Evolutionary conservation across 2,888 invertebrate genomes (phyloP), one percentile per base, ranked within the genome.

Genomic region (Philereme vetulata): DNA sequence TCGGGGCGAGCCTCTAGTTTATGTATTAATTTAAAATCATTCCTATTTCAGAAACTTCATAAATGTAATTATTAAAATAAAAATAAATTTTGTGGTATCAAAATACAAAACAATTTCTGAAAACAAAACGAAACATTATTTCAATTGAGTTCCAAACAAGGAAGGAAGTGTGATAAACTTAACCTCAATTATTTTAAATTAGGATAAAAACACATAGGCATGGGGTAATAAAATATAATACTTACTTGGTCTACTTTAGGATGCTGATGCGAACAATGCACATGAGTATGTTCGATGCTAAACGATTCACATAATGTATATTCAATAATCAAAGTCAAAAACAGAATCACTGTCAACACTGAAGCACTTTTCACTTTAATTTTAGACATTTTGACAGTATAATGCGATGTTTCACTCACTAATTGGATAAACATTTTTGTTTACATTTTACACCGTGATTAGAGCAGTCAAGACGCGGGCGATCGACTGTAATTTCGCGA

Each of bases 191-290:
- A 6, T 4, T 38, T 42, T 43, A 33, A 32, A 38, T 38, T 56
- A 55, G 38, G 51, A 55, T 21, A 59, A 50, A 56, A 7, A n/a
- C 8, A 43, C 21, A 21, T 48, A 35, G 48, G 55, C 40, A 43
- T 51, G 47, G 50, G 54, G 10, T 53, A 51, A 40, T 50, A 38
- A n/a, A 51, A 51, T 52, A 67, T 46, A 60, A 64, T 72, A 88
- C 93, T 93, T 79, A 95, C 95, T 93, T 95, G 94, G 77, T 95
- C 93, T 57, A 93, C 93, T 76, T 93, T 94, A 3, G 95, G 95
- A 82, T 95, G 95, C 65, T 93, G 90, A 72, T 95, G 95, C 51
- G 89, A 93, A 82, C 95, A 95, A 70, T 93, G 93, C 4, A 81
- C 80, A 76, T 87, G 84, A 33, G 45, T 59, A 33, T 59, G 42